Evolutionary conservation across 2,888 invertebrate species (phyloP).

Genomic region (Dendrolimus houi): DNA sequence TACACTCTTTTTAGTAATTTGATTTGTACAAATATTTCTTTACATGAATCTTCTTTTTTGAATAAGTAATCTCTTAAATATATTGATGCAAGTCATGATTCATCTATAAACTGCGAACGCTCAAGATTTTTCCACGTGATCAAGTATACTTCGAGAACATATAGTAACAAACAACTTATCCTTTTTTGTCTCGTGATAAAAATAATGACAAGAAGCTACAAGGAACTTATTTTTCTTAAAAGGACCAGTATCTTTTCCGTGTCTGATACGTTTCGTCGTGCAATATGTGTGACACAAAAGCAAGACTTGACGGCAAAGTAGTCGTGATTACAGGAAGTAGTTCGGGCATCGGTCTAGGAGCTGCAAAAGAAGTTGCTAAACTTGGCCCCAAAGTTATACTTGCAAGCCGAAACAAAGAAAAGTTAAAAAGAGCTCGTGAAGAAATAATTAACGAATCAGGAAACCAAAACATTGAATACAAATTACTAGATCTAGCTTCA

Average conservation of each 20-base stretch:
- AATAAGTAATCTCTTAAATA: background rate
- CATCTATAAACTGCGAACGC: no score
- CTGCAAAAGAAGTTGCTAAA: slow-evolving; percentile 56
- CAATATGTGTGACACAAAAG: slow-evolving; percentile 35
- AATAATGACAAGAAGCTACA: background rate
- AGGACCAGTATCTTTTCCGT: background rate
- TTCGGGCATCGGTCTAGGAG: slow-evolving; percentile 59
- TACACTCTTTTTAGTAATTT: background rate
- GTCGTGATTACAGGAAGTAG: slow-evolving; percentile 59
- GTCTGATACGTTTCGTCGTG: slow-evolving; percentile 8
- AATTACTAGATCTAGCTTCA: slow-evolving; percentile 56
- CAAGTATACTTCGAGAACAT: slow-evolving; percentile 10
- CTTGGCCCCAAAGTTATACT: slow-evolving; percentile 68
- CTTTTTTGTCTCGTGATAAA: slow-evolving; percentile 22
- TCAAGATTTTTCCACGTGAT: no score
- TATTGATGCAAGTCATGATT: background rate
- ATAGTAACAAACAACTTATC: slow-evolving; percentile 14
- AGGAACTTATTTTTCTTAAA: slow-evolving; percentile 18
- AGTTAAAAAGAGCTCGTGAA: slow-evolving; percentile 46
- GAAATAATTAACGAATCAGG: slow-evolving; percentile 42
- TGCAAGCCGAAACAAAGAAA: slow-evolving; percentile 66
- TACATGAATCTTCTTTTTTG: background rate
- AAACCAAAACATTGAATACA: slow-evolving; percentile 41
- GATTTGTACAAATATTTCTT: background rate
- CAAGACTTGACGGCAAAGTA: slow-evolving; percentile 46